Evolutionary conservation across 2,113 vertebrate species (phyloP), one percentile per base, ranked within the genome.

Genomic region (Periophthalmodon schlosseri): DNA sequence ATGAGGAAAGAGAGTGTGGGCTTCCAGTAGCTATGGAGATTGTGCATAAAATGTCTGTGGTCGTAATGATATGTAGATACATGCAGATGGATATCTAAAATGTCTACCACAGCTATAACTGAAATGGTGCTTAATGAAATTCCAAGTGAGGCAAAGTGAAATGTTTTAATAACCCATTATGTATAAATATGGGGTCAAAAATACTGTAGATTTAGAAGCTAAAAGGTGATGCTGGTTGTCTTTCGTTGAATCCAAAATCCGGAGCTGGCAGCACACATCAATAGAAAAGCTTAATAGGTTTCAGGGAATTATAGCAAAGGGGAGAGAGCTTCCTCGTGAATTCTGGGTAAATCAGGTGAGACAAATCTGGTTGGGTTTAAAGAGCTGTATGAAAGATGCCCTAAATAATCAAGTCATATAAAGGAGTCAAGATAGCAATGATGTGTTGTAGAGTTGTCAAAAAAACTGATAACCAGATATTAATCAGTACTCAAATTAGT

Each of bases 301-400:
- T 63, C 14, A 49, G 73, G 50, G 69, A 83, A 85, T 83, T 69
- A 79, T 57, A 74, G 24, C 39, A 66, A 36, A 21, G 73, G 69
- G 56, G 77, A 69, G 49, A 28, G 57, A 69, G 76, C 21, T 61
- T 64, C 61, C 65, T 65, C 34, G 36, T 28, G 66, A 82, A 79
- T 14, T 21, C 58, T 33, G 1, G 33, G 70, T 72, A 77, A 87
- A 83, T 84, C 76, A 76, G 82, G 75, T 79, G 68, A 77, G 47
- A 84, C 77, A 89, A 86, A 87, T 81, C 83, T 78, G 69, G 50
- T 72, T 79, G 73, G 85, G 82, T 86, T 91, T 78, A 82, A 71
- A 76, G 66, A 84, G 77, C 74, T 14, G 67, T 50, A 61, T 72
- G 80, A 78, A 75, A 87, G 74, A 57, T 65, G 60, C 58, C 75